phyloP scores from a whole-genome alignment of 2,797 vertebrate genomes.

The Enteromius paludinosus region DNA sequence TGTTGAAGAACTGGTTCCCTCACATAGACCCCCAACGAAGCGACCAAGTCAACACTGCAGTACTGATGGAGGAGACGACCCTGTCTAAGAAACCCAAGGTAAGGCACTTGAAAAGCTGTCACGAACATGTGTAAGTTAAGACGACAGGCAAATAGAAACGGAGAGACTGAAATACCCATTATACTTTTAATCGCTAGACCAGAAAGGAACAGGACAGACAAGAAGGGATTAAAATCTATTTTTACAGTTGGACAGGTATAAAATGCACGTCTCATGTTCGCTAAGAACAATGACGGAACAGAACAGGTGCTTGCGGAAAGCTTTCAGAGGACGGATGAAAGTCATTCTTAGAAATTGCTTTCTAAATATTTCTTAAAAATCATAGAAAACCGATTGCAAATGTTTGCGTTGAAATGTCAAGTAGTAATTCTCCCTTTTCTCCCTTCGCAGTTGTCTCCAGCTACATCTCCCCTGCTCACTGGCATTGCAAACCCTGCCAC shows the following conservation, averaged over 20 bases:
- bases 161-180: constrained; percentile 66
- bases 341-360: constrained; percentile 28
- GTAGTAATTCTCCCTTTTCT: constrained; percentile 1
- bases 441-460: constrained; percentile 69
- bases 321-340: constrained; percentile 59
- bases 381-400: background rate
- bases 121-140: constrained; percentile 60
- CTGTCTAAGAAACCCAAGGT: constrained; percentile 80
- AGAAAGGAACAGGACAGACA: constrained; percentile 56
- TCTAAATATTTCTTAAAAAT: background rate
- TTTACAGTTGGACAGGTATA: constrained; percentile 64
- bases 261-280: constrained; percentile 66
- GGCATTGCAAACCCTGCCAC: constrained; percentile 52
- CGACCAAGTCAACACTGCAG: constrained; percentile 64
- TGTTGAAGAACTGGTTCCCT: constrained; percentile 85
- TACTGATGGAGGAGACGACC: constrained; percentile 67
- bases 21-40: constrained; percentile 71
- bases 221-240: constrained; percentile 73
- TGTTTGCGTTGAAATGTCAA: background rate
- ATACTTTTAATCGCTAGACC: constrained; percentile 71
- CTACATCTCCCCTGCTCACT: constrained; percentile 45
- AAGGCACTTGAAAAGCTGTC: constrained; percentile 42
- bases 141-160: constrained; percentile 40
- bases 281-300: constrained; percentile 68
- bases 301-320: constrained; percentile 68